Base-by-base conservation (phyloP, 2,888 invertebrate species). In the Trichopria drosophilae region DNA sequence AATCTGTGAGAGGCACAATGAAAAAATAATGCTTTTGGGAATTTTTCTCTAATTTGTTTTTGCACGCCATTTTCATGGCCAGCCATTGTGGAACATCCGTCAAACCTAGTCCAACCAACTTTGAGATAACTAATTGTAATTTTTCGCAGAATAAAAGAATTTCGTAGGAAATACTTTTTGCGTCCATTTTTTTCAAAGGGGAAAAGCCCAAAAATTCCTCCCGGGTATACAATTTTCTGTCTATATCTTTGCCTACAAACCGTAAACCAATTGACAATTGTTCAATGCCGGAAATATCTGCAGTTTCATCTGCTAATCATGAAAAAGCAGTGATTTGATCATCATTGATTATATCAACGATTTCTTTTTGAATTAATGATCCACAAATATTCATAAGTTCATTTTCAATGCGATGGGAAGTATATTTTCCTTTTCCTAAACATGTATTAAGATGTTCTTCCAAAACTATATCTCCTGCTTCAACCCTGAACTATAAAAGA, bases 131-230 rank as follows among this genome's bases (percentile, higher is more conserved):
- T 66, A 47, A n/a, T 53, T 41, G 32, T 44, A 44, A 31, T 51
- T 59, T 39, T 12, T n/a, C 37, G n/a, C n/a, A n/a, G 34, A 55
- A 60, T 56, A 64, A 20, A 59, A 58, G 54, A 39, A 65, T 68
- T 34, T 45, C 42, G n/a, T 55, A 13, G 53, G 63, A 60, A 46
- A 66, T 62, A 13, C 61, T 49, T 55, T 53, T 39, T n/a, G 63
- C 63, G 58, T 64, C 58, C 44, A 56, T 35, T 28, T 22, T 56
- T 52, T 55, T 46, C 19, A 64, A 51, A 34, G 55, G 55, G 31
- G 61, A 51, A 58, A 64, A 67, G 26, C 65, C 61, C 5, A 66
- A 31, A 57, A 66, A 68, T 45, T 60, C 60, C 59, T 66, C 62
- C 26, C 51, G 44, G 26, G n/a, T n/a, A n/a, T n/a, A n/a, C n/a